These are phyloP conservation scores for Xiphophorus couchianus DNA, from an alignment of 2,113 vertebrate species.

Conservation along the genomic window DNA sequence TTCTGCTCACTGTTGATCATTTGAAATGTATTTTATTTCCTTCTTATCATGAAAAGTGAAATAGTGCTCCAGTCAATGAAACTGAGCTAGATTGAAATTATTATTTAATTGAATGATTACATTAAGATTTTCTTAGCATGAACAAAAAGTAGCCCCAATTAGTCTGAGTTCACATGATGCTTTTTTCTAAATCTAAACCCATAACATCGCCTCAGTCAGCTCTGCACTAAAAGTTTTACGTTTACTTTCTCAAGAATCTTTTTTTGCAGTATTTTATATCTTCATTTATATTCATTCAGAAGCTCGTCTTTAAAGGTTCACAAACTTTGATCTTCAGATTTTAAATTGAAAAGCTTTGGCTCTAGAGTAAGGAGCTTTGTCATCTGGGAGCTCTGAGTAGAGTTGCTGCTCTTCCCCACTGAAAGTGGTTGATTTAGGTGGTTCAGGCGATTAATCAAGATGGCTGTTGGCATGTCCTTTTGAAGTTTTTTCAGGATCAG, in stretches of 20 bases:
- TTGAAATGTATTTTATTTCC: constrained; percentile 3
- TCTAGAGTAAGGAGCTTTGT: background rate
- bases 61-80: background rate
- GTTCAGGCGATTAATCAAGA: background rate
- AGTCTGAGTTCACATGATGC: no score
- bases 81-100: no score
- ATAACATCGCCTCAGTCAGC: no score
- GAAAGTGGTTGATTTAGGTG: background rate
- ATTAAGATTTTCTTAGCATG: no score
- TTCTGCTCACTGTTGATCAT: constrained; percentile 5
- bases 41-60: constrained; percentile 8
- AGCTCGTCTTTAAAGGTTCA: background rate
- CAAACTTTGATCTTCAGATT: background rate
- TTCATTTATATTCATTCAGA: background rate
- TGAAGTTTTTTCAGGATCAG: background rate
- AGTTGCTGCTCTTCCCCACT: background rate
- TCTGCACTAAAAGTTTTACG: no score
- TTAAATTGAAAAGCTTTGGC: background rate
- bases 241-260: no score
- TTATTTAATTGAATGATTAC: no score
- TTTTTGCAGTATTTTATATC: no score
- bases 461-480: background rate
- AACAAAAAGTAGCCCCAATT: no score
- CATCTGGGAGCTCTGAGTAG: background rate
- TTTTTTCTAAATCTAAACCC: no score